Evolutionary conservation across 2,888 invertebrate species (phyloP), one percentile per base, ranked within the genome.

Genomic region (Pseudoips prasinana): DNA sequence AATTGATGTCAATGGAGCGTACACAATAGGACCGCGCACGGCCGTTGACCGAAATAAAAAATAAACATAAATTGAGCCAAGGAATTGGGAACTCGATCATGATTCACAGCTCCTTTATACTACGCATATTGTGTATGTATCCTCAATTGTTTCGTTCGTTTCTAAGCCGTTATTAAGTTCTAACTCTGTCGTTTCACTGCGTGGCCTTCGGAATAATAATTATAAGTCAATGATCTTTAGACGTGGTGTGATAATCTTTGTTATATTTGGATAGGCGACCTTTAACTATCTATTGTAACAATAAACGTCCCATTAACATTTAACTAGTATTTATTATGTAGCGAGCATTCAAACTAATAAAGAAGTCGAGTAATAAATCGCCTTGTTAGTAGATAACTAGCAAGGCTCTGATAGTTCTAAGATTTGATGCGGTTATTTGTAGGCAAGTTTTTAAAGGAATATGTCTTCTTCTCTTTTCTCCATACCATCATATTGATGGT

Each of bases 41-140:
- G 82, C 68, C 83, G 71, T 83, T 85, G 83, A 86, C 85, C 82
- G 81, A 77, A 77, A 77, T 76, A 81, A 83, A 78, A 84, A 83
- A 77, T 69, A 73, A 76, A 78, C 63, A 66, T 50, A 60, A 70
- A 63, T 66, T 63, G 54, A 63, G 60, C 61, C 61, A 56, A 74
- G 73, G 72, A 73, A 75, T 75, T 66, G 62, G 68, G 66, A 78
- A 74, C 74, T 75, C 64, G 74, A 70, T 60, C 64, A 62, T 73
- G 73, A 78, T 71, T 75, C 73, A 69, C 58, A 51, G 47, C 27
- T 51, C 46, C 60, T 46, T 36, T 36, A 45, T 40, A 44, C 24
- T 38, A 39, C 39, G 14, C 14, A 14, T 14, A 14, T 14, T 14
- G 14, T 14, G 14, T 14, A 14, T 14, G 14, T 14, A 14, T 14